phyloP scores from a whole-genome alignment of 92 coral and sea anemone species.

The Phenganax subtilis region DNA sequence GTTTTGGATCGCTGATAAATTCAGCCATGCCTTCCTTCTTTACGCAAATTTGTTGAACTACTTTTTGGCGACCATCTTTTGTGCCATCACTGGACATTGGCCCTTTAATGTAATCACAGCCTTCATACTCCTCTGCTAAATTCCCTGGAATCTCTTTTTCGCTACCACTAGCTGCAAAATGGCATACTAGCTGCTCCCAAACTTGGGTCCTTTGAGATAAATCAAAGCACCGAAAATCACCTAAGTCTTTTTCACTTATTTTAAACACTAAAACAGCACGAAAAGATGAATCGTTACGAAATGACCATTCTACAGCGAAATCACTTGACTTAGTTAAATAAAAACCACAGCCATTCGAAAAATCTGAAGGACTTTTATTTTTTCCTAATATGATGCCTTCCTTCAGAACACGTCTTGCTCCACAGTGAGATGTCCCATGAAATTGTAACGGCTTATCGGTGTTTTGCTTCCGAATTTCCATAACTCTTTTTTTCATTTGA shows the following conservation, averaged over 20 bases:
- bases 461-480: background rate
- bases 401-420: conserved; percentile 21
- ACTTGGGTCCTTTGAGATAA: background rate
- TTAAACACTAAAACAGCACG: conserved; percentile 18
- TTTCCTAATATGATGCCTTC: conserved; percentile 24
- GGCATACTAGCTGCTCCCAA: background rate
- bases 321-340: conserved; percentile 16
- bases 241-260: background rate
- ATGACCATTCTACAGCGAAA: conserved; percentile 26
- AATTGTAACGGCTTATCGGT: background rate
- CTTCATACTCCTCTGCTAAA: background rate
- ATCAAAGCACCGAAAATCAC: background rate
- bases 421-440: conserved; percentile 40
- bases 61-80: no score
- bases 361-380: conserved; percentile 11
- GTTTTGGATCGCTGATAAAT: no score
- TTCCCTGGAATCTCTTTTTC: background rate
- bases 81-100: background rate
- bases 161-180: background rate
- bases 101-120: conserved; percentile 26
- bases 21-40: conserved; percentile 4
- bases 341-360: conserved; percentile 33
- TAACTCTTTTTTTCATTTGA: background rate
- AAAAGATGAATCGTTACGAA: background rate
- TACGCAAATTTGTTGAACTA: conserved; percentile 6